These are phyloP conservation scores for Syngnathus typhle DNA, from an alignment of 2,113 vertebrate genomes.

Conservation along the genomic window DNA sequence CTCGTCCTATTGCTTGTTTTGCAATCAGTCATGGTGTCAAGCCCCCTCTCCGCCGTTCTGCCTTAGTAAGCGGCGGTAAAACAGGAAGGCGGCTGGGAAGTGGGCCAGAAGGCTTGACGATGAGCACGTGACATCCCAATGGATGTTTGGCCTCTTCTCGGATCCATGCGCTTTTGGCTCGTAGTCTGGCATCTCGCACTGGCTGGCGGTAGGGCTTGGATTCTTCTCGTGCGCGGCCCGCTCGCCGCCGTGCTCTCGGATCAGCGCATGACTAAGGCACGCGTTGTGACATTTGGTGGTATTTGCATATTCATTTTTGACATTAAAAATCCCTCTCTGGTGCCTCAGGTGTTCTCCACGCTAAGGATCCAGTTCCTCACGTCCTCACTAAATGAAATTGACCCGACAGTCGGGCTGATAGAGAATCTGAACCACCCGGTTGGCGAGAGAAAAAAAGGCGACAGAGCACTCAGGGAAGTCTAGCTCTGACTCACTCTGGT, in stretches of 20 bases:
- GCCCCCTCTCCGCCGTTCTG: background rate
- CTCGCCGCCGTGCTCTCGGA: constrained; percentile 31
- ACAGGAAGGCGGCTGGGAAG: background rate
- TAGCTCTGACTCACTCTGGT: constrained; percentile 55
- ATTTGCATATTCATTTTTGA: constrained; percentile 68
- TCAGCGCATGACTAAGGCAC: constrained; percentile 51
- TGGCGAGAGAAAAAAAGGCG: constrained; percentile 15
- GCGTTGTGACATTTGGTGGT: constrained; percentile 62
- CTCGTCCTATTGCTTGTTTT: constrained; percentile 36
- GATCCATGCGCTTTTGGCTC: constrained; percentile 25
- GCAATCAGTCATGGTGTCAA: constrained; percentile 11
- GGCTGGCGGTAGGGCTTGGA: constrained; percentile 4
- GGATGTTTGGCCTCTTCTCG: background rate
- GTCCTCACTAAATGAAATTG: constrained; percentile 48
- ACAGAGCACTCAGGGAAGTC: constrained; percentile 29
- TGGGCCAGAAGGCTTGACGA: background rate
- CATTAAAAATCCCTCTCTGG: constrained; percentile 54
- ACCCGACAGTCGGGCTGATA: constrained; percentile 39
- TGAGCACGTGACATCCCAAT: background rate
- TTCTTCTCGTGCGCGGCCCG: constrained; percentile 36
- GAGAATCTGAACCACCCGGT: constrained; percentile 36
- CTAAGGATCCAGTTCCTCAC: constrained; percentile 24
- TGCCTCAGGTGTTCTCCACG: constrained; percentile 50
- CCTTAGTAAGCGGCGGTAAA: background rate
- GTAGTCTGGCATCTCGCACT: constrained; percentile 24